Percentiles rank a stretch among this genome's conserved stretches.
Evolutionary conservation across 1,140 invertebrate genomes (phyloP).

Genomic region (Neomicropteryx cornuta): DNA sequence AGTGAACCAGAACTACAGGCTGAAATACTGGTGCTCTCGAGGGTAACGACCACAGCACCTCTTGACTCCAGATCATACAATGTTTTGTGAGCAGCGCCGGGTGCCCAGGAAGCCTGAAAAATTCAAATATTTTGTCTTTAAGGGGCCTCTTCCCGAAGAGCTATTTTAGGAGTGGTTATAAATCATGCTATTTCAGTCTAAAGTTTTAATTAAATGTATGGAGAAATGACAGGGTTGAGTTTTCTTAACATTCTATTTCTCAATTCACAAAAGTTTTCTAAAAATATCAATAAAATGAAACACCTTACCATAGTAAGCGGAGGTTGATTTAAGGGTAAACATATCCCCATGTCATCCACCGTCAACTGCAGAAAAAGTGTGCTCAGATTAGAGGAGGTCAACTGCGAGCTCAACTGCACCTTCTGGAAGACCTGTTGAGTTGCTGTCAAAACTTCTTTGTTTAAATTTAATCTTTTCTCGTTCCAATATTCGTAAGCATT

Average conservation of each 20-base stretch:
- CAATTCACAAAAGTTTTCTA: too few species aligned
- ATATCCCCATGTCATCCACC: slow-evolving; percentile 95
- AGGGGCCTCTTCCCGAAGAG: too few species aligned
- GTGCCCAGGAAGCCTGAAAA: slow-evolving; percentile 45
- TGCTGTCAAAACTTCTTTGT: slow-evolving; percentile 74
- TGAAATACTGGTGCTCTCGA: slow-evolving; percentile 90
- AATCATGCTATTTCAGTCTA: too few species aligned
- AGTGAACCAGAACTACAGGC: slow-evolving; percentile 73
- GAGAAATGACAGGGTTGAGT: too few species aligned
- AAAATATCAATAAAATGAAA: neutral
- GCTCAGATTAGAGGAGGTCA: slow-evolving; percentile 65
- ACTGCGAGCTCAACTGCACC: slow-evolving; percentile 63
- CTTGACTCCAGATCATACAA: slow-evolving; percentile 69
- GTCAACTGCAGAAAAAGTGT: slow-evolving; percentile 90
- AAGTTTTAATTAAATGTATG: too few species aligned
- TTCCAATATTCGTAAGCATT: slow-evolving; percentile 99
- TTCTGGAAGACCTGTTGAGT: slow-evolving; percentile 61
- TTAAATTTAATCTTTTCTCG: slow-evolving; percentile 81
- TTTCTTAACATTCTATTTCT: too few species aligned
- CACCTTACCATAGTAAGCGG: slow-evolving; percentile 42
- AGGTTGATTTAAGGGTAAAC: slow-evolving; percentile 78
- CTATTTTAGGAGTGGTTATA: too few species aligned
- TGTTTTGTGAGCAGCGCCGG: slow-evolving; percentile 37
- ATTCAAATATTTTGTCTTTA: too few species aligned
- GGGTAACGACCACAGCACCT: slow-evolving; percentile 85